These are phyloP conservation scores for Mamestra configurata DNA, from an alignment of 1,140 invertebrate genomes.

Conservation along the genomic window DNA sequence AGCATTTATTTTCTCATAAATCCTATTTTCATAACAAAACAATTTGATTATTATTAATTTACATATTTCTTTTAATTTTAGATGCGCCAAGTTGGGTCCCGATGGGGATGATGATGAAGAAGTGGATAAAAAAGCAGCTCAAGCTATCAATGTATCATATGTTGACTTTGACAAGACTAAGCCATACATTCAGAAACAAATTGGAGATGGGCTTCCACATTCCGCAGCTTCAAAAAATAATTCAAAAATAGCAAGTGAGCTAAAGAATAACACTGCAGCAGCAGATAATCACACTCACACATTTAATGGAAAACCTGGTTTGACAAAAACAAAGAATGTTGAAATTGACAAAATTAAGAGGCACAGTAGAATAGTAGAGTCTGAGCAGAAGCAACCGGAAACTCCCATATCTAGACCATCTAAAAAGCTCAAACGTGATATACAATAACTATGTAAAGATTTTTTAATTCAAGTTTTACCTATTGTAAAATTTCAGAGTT, in stretches of 20 bases:
- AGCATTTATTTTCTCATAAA: slow-evolving; percentile 15
- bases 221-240: slow-evolving; percentile 60
- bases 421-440: slow-evolving; percentile 47
- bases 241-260: slow-evolving; percentile 47
- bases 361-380: slow-evolving; percentile 64
- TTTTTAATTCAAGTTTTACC: slow-evolving; percentile 19
- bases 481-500: slow-evolving; percentile 41
- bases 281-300: slow-evolving; percentile 45
- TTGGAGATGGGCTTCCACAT: slow-evolving; percentile 62
- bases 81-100: slow-evolving; percentile 66
- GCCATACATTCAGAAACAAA: slow-evolving; percentile 66
- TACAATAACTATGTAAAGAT: slow-evolving; percentile 28
- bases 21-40: background rate
- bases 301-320: slow-evolving; percentile 56
- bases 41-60: background rate
- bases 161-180: slow-evolving; percentile 82
- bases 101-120: slow-evolving; percentile 72
- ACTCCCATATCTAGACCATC: background rate
- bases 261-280: slow-evolving; percentile 50
- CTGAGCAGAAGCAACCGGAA: slow-evolving; percentile 35
- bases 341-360: slow-evolving; percentile 66
- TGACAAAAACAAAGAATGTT: slow-evolving; percentile 51
- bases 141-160: slow-evolving; percentile 71
- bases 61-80: slow-evolving; percentile 57
- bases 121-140: slow-evolving; percentile 62